A percentile compares a stretch with the other conserved stretches of the same genome.
phyloP scores from a whole-genome alignment of 2,888 invertebrate genomes.

The Thera britannica region DNA sequence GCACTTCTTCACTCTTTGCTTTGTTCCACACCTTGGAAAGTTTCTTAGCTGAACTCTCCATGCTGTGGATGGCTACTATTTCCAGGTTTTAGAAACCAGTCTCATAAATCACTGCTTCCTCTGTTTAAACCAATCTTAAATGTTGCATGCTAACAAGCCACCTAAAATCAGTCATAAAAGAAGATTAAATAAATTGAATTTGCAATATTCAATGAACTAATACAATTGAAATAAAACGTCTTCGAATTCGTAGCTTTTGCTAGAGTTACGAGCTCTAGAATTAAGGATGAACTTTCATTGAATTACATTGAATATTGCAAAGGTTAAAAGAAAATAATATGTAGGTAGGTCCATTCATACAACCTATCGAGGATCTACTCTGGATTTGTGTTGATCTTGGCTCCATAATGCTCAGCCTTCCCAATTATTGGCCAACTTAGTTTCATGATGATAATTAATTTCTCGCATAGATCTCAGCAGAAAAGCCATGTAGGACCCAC shows the following conservation, averaged over 20 bases:
- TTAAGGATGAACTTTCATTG: neutral
- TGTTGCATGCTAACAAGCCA: constrained; percentile 67
- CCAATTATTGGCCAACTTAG: neutral
- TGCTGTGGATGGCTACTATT: neutral
- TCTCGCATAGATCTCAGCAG: no score
- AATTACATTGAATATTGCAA: constrained; percentile 37
- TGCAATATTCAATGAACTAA: constrained; percentile 47
- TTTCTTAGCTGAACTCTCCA: constrained; percentile 5
- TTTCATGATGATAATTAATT: neutral
- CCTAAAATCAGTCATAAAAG: constrained; percentile 45
- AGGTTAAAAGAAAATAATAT: constrained; percentile 1
- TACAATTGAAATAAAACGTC: neutral
- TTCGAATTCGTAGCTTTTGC: neutral
- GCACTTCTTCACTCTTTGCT: constrained; percentile 10
- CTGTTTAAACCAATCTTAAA: constrained; percentile 49
- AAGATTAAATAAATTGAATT: constrained; percentile 41
- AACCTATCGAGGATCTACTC: constrained; percentile 28
- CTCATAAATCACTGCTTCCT: constrained; percentile 52
- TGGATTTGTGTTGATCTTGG: constrained; percentile 28
- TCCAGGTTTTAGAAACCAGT: constrained; percentile 13
- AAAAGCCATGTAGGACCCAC: no score
- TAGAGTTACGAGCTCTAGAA: neutral
- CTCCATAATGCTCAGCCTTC: constrained; percentile 21
- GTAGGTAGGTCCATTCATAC: constrained; percentile 26
- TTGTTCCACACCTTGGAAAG: constrained; percentile 13